Conservation (phyloP, 2,888 invertebrate species). For the Dynastes tityus region DNA sequence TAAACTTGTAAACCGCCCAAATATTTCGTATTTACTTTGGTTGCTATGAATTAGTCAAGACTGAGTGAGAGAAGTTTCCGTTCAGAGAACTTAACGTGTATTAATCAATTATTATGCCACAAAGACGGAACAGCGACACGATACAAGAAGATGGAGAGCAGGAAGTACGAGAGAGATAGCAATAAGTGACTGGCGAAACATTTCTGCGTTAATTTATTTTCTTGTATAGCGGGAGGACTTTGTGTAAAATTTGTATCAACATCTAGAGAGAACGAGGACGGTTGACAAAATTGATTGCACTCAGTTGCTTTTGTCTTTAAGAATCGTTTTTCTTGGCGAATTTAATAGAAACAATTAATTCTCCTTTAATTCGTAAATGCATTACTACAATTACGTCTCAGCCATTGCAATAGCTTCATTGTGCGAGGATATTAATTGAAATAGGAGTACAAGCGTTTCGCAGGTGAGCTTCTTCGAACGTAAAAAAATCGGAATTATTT, state of each 20-base stretch:
- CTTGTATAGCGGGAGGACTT: conserved; percentile 16
- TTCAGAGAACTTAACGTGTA: conserved; percentile 16
- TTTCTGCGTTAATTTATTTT: conserved; percentile 23
- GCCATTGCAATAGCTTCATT: too few species aligned
- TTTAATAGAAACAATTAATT: conserved; percentile 29
- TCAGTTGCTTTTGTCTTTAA: conserved; percentile 4
- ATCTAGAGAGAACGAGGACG: conserved; percentile 11
- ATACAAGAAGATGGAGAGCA: background rate
- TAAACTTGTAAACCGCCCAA: conserved; percentile 22
- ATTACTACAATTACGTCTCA: background rate
- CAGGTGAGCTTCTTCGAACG: too few species aligned
- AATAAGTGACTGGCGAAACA: background rate
- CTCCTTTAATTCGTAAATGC: conserved; percentile 20
- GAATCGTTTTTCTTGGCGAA: conserved; percentile 10
- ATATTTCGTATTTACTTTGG: conserved; percentile 39
- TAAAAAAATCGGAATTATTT: too few species aligned
- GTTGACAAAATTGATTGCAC: conserved; percentile 30
- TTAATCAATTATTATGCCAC: conserved; percentile 34
- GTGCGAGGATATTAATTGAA: too few species aligned
- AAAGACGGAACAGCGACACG: conserved; percentile 20
- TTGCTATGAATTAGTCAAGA: conserved; percentile 32
- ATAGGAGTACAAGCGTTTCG: too few species aligned
- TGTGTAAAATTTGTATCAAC: conserved; percentile 40
- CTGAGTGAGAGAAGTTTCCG: conserved; percentile 23
- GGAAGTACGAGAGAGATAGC: background rate